Percentiles rank a stretch among this genome's conserved stretches.
These are phyloP conservation scores for Argya squamiceps DNA, from an alignment of 2,797 vertebrate species.

Conservation along the genomic window DNA sequence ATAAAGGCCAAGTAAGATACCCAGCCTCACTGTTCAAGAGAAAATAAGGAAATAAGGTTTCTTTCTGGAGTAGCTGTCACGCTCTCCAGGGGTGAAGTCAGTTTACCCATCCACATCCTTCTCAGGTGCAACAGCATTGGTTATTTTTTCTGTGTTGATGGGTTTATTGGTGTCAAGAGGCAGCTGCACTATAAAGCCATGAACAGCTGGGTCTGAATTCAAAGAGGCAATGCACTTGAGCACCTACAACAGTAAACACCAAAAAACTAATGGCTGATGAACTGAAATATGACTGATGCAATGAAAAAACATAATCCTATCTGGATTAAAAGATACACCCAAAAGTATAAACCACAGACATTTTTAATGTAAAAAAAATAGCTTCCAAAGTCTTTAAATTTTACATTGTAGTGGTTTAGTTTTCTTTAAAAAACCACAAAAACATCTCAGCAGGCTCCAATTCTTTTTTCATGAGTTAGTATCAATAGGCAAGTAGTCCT, in stretches of 20 bases:
- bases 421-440: not conserved
- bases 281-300: not conserved
- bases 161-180: slow-evolving; percentile 90
- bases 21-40: not conserved
- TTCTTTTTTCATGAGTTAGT: not conserved
- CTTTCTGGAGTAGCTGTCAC: not conserved
- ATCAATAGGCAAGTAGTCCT: not conserved
- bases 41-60: not conserved
- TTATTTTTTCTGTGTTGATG: slow-evolving; percentile 89
- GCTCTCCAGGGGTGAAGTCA: not conserved
- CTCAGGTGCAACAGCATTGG: slow-evolving; percentile 88
- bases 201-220: slow-evolving; percentile 89
- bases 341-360: not conserved
- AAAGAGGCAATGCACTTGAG: slow-evolving; percentile 85
- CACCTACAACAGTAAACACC: slow-evolving; percentile 76
- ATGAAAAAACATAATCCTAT: not conserved
- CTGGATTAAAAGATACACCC: not conserved
- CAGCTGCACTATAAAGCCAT: slow-evolving; percentile 96
- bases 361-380: not conserved
- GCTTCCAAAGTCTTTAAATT: not conserved
- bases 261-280: not conserved
- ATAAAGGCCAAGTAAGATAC: not conserved
- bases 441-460: not conserved
- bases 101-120: slow-evolving; percentile 97
- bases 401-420: not conserved